A percentile compares a stretch with the other conserved stretches of the same genome.
phyloP scores from a whole-genome alignment of 2,888 invertebrate species.

The Drosophila neoperkinsi region DNA sequence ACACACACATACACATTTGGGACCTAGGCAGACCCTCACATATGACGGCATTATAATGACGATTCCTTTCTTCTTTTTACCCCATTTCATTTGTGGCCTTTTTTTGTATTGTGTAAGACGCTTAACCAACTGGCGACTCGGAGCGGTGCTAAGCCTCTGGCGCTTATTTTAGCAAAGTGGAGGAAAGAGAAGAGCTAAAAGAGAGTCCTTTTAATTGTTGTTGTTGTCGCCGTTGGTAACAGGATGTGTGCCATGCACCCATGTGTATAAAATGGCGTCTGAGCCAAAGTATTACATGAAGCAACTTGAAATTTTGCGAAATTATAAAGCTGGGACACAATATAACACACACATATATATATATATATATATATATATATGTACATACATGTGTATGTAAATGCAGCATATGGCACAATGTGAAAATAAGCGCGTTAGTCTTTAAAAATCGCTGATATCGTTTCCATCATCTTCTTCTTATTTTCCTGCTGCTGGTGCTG shows the following conservation, averaged over 20 bases:
- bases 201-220: slow-evolving; percentile 55
- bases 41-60: slow-evolving; percentile 68
- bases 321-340: slow-evolving; percentile 49
- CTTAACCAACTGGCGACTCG: slow-evolving; percentile 57
- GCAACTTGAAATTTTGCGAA: slow-evolving; percentile 56
- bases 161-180: slow-evolving; percentile 34
- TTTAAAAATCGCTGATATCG: slow-evolving; percentile 63
- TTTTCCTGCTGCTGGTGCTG: not conserved
- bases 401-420: slow-evolving; percentile 63
- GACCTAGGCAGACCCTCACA: slow-evolving; percentile 17
- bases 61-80: slow-evolving; percentile 30
- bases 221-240: slow-evolving; percentile 29
- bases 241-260: slow-evolving; percentile 60
- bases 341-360: slow-evolving; percentile 37
- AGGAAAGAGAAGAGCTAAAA: not conserved
- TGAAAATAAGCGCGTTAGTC: slow-evolving; percentile 72
- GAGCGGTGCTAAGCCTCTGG: slow-evolving; percentile 51
- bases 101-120: slow-evolving; percentile 47
- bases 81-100: not conserved
- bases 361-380: not conserved
- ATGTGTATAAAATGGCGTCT: slow-evolving; percentile 64
- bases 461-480: slow-evolving; percentile 6
- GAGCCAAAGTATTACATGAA: slow-evolving; percentile 61
- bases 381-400: slow-evolving; percentile 31
- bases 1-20: not conserved